Base-by-base conservation (phyloP, 30 jellyfish, hydroid and myxozoan genomes). In the Chrysaora quinquecirrha region DNA sequence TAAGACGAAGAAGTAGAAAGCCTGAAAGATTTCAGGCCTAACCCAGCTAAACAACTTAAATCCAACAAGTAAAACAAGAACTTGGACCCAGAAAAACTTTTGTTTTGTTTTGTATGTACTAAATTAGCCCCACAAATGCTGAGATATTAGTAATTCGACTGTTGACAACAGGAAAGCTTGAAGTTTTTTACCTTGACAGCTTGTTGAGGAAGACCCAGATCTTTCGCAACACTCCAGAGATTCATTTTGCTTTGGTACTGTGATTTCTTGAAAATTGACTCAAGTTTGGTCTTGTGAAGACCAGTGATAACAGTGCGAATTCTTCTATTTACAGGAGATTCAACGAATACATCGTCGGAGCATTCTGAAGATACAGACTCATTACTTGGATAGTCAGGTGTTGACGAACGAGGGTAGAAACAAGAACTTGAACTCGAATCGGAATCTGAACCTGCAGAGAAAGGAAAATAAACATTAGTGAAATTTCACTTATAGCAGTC, bases 201-300 rank as follows among this genome's bases (percentile, higher is more conserved):
- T 14, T 67, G 84, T 27, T 82, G 92, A 4, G 92, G 85, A 35
- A 82, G 63, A n/a, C 92, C 92, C 24, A 82, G 64, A 12, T 82
- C 85, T 28, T 85, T 30, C 4, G 79, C 82, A 29, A 82, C 62
- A 16, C 70, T 54, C 38, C 83, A 48, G 4, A 82, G 80, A 30
- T 82, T 76, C 7, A 58, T 22, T n/a, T 80, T 34, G 77, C 85
- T 82, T 52, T 82, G 92, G 52, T 82, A 82, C 58, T 58, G 92
- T 1, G 64, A 66, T 21, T 50, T 64, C 30, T 43, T 38, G 81
- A 82, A 82, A n/a, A 82, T 49, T 16, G 73, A 9, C 64, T 82
- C 92, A 71, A 82, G 80, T 25, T 52, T 82, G 11, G 62, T 48
- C 71, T 82, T 82, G 54, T 82, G 92, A 43, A 63, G 16, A 1